Base-by-base conservation (phyloP, 1,140 invertebrate genomes). In the Micrasema longulum region DNA sequence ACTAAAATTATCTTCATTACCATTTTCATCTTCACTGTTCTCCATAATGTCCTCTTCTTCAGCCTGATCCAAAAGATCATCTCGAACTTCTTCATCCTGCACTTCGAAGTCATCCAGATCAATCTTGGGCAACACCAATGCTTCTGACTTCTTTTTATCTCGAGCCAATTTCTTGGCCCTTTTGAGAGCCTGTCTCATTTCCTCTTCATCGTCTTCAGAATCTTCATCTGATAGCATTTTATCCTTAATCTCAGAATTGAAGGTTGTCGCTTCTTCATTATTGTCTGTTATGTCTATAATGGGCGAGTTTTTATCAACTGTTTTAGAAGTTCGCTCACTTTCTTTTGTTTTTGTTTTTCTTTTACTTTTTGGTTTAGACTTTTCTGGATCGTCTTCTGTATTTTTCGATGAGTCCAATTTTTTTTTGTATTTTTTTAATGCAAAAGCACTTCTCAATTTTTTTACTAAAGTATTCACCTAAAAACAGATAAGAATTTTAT, bases 21-120 rank as follows among this genome's bases (percentile, higher is more conserved):
- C 73, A 52, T 75, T 62, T 64, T 75, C 73, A 48, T 71, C 73
- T 1, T 60, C 73, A 65, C 69, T 69, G 20, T 78, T 71, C 36
- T 74, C 75, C 60, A 84, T 76, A 71, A 85, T 82, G 0, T 80
- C 80, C 18, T 83, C 80, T 26, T 86, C 85, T 12, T 84, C 81
- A 65, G 84, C 84, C 55, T 81, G 78, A 1, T 79, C 80, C 14
- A 87, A 80, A 53, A 87, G 76, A 74, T 89, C 87, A 4, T 85
- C 83, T 38, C 88, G 85, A 0, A 88, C 88, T 64, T 88, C 88
- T 66, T 90, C 89, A 11, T 85, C 86, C 0, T 87, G 87, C 74
- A 89, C 77, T 74, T 87, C 86, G 60, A 88, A 90, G 72, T 90
- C 88, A 73, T 90, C 88, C 65, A 90, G 78, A 76, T 90, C 88